Base-by-base conservation (phyloP, 2,113 vertebrate species). In the Esox niger region DNA sequence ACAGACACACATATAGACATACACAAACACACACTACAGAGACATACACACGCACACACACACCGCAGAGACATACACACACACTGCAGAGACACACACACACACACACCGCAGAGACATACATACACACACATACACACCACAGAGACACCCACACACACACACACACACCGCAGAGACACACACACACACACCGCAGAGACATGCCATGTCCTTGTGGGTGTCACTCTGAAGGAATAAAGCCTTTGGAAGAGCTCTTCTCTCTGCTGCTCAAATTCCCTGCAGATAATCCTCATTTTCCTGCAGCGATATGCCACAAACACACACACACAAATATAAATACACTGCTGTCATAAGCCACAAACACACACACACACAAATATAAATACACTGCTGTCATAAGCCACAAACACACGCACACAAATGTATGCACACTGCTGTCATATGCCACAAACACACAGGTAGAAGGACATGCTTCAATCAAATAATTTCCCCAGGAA, bases 211-310 rank as follows among this genome's bases (percentile, higher is more conserved):
- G 21, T 59, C 43, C 69, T 73, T 74, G 30, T 69, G 57, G 60
- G 73, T 75, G 78, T 77, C 78, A 78, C 74, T 68, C 38, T 65
- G 4, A 61, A 63, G 65, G 29, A 79, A 70, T 78, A 78, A 78
- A 85, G 81, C 66, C 74, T 64, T 74, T 2, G 11, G 60, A 66
- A 29, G 7, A 58, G 71, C 59, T 27, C 71, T 79, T 76, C 81
- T 74, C 80, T 75, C 74, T 61, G 11, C 64, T 29, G 74, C 74
- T 77, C 71, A 81, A 76, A 78, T 84, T 78, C 79, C 67, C 79
- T 63, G 55, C 74, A 84, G 84, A 86, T 88, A 82, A 86, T 85
- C 83, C 78, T 84, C 76, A 70, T 78, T 84, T 62, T 76, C 61
- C 47, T 58, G 78, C 77, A 79, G 64, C 33, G 62, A 83, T 81